phyloP scores from a whole-genome alignment of 2,113 vertebrate species.

The Catharus bicknelli region DNA sequence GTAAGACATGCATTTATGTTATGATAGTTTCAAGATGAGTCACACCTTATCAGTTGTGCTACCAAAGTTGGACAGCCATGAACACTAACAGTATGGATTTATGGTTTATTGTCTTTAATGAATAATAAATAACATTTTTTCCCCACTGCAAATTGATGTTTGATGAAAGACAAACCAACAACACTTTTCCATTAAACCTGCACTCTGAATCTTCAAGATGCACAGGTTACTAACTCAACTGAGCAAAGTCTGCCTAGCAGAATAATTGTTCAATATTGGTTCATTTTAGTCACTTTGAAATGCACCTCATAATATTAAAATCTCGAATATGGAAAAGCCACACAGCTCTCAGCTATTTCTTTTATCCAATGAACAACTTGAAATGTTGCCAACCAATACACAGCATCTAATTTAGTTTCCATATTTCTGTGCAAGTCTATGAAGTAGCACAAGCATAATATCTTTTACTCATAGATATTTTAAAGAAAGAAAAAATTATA shows the following conservation, averaged over 20 bases:
- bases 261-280: not conserved
- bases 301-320: not conserved
- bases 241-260: not conserved
- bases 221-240: not conserved
- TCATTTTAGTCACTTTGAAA: not conserved
- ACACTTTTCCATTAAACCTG: not conserved
- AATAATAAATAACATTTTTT: not conserved
- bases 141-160: not conserved
- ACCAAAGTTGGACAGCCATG: not conserved
- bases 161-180: not conserved
- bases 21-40: not conserved
- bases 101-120: not conserved
- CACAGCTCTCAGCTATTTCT: not conserved
- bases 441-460: not conserved
- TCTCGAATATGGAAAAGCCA: not conserved
- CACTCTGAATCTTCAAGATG: not conserved
- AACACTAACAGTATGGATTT: not conserved
- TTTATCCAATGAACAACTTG: not conserved
- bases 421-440: not conserved
- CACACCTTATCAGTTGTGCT: not conserved
- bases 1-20: not conserved
- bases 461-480: not conserved
- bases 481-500: not conserved
- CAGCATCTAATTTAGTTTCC: not conserved
- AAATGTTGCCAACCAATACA: not conserved